Conservation (phyloP, 2,888 invertebrate genomes). For the Pardosa pseudoannulata region DNA sequence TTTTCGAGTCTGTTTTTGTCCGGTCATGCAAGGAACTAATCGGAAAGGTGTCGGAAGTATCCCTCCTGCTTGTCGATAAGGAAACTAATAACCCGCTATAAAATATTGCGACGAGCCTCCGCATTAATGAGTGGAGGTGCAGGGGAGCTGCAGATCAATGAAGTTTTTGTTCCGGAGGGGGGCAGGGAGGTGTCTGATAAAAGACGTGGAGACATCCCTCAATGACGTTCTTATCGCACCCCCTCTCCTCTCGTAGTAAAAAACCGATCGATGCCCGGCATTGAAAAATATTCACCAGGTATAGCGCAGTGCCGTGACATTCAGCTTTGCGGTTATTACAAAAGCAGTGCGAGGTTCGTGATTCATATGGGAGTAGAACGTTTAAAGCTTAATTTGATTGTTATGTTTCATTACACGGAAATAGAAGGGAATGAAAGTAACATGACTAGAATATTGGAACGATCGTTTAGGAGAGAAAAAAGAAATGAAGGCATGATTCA, state of each 20-base stretch:
- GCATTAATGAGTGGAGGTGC: constrained; percentile 56
- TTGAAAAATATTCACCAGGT: constrained; percentile 17
- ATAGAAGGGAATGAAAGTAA: no score
- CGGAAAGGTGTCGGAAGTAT: constrained; percentile 52
- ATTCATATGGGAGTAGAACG: no score
- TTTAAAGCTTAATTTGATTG: no score
- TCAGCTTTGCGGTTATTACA: not conserved
- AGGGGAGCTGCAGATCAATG: constrained; percentile 32
- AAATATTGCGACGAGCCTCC: constrained; percentile 36
- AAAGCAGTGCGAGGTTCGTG: no score
- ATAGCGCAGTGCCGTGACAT: constrained; percentile 8
- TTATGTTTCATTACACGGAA: no score
- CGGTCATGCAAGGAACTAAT: constrained; percentile 37
- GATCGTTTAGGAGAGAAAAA: no score
- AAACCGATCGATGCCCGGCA: not conserved
- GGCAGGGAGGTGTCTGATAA: constrained; percentile 12
- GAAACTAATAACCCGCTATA: constrained; percentile 56
- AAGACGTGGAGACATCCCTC: constrained; percentile 44
- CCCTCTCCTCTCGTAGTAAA: not conserved
- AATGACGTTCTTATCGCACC: constrained; percentile 50
- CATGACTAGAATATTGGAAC: no score
- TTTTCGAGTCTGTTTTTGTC: constrained; percentile 43
- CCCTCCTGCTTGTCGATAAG: constrained; percentile 25
- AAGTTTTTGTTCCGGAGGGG: constrained; percentile 48
- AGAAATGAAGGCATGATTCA: no score